Base-by-base conservation (phyloP, 2,888 invertebrate species). In the Thymelicus acteon region DNA sequence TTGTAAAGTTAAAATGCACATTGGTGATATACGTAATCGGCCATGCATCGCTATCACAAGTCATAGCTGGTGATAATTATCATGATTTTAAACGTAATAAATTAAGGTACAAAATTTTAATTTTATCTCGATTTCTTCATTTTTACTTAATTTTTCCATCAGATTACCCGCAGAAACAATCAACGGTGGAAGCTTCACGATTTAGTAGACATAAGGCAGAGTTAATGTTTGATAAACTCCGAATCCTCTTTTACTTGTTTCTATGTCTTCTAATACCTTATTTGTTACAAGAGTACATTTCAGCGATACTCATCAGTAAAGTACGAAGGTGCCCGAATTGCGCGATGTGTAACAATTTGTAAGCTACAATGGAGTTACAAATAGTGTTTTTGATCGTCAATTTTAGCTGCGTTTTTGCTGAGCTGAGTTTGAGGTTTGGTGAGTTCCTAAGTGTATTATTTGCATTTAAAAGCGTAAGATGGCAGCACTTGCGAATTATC, bases 251-350 rank as follows among this genome's bases (percentile, higher is more conserved):
- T 81, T 93, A 93, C 71, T 73, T 93, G 61, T 83, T 89, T 19
- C 69, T 93, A 49, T 83, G 90, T 3, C 66, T 93, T 13, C 80
- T 93, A 6, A 90, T 93, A 62, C 93, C 93, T 0, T 93, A 87
- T 81, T 79, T 93, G 39, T 74, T 93, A 2, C 93, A 93, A 76
- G 93, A 93, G 78, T 93, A 88, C 57, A 93, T 93, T 75, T 85
- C 93, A 0, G 85, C 86, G 0, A 92, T 93, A 73, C 76, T 93
- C 6, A 78, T 92, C 2, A 88, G 79, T 68, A 92, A 91, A 85
- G 77, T 93, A 4, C 81, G 77, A 49, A 81, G 73, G 48, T 90
- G 91, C 57, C 85, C 79, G 12, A 75, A 60, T 13, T 90, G 90
- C 44, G 75, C 76, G 8, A 78, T 80, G 69, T 91, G 92, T 63